These are phyloP conservation scores for Crioceris asparagi DNA, from an alignment of 2,888 invertebrate genomes.

Conservation along the genomic window DNA sequence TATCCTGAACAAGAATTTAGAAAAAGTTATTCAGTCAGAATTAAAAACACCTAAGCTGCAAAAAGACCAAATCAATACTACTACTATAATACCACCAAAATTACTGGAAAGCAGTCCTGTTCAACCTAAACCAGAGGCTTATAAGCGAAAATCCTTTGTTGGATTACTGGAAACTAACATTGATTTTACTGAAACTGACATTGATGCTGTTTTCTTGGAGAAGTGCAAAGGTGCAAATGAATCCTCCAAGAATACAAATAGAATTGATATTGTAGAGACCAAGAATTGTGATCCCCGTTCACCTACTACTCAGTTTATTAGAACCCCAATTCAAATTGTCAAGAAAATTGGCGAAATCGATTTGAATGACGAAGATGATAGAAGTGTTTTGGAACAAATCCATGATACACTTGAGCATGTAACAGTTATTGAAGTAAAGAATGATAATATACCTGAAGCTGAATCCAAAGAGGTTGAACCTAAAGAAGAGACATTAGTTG, in stretches of 20 bases:
- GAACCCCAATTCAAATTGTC: constrained; percentile 39
- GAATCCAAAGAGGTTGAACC: not conserved
- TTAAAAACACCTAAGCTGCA: too few species aligned
- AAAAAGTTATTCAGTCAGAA: constrained; percentile 21
- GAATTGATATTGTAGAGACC: constrained; percentile 9
- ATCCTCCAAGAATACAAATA: not conserved
- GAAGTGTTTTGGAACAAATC: not conserved
- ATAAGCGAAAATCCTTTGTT: constrained; percentile 36
- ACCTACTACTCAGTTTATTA: constrained; percentile 44
- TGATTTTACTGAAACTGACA: constrained; percentile 45
- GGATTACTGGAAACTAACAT: constrained; percentile 50
- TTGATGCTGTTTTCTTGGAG: constrained; percentile 30
- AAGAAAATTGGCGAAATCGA: constrained; percentile 14
- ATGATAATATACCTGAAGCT: not conserved
- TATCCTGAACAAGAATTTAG: constrained; percentile 33
- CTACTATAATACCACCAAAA: constrained; percentile 32
- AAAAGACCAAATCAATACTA: not conserved
- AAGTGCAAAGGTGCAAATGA: constrained; percentile 15
- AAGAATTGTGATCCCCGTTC: constrained; percentile 38
- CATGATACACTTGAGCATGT: not conserved
- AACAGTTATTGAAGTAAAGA: not conserved
- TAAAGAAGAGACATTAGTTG: not conserved
- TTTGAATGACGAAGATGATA: constrained; percentile 8
- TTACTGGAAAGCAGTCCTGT: constrained; percentile 31
- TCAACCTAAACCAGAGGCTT: constrained; percentile 28